Conservation (phyloP, 1,140 invertebrate species). For the Bemisia tabaci region DNA sequence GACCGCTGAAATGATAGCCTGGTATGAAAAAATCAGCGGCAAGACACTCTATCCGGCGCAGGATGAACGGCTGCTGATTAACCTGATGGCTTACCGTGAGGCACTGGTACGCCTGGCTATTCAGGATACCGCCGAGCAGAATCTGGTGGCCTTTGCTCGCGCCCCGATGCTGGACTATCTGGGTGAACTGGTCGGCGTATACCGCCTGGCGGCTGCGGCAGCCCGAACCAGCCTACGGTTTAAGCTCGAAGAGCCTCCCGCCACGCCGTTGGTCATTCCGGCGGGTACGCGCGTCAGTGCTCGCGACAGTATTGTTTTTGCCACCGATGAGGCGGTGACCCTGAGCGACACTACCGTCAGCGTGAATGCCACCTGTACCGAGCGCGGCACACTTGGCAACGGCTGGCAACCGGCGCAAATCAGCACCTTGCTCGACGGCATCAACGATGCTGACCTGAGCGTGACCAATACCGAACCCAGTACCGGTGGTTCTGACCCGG, state of each 20-base stretch:
- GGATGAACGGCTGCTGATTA: constrained; percentile 1
- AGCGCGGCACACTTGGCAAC: not conserved
- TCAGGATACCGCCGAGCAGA: constrained; percentile 1
- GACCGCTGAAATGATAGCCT: not conserved
- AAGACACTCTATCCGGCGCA: not conserved
- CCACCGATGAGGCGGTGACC: not conserved
- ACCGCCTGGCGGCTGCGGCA: not conserved
- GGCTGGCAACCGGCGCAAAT: constrained; percentile 3
- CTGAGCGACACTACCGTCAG: not conserved
- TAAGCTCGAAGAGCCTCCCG: not conserved
- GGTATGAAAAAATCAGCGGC: not conserved
- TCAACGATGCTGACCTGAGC: not conserved
- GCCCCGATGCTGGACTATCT: constrained; percentile 2
- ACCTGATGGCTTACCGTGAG: not conserved
- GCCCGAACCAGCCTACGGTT: not conserved
- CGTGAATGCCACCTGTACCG: not conserved
- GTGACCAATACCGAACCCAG: constrained; percentile 1
- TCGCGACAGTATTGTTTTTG: not conserved
- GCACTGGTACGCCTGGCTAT: not conserved
- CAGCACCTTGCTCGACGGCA: not conserved
- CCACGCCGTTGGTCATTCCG: not conserved
- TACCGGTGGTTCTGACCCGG: no score
- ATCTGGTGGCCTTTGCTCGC: constrained; percentile 3
- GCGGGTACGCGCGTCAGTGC: constrained; percentile 1
- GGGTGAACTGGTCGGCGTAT: constrained; percentile 1